These are phyloP conservation scores for Eulimnadia texana DNA, from an alignment of 1,140 invertebrate species.

Conservation along the genomic window DNA sequence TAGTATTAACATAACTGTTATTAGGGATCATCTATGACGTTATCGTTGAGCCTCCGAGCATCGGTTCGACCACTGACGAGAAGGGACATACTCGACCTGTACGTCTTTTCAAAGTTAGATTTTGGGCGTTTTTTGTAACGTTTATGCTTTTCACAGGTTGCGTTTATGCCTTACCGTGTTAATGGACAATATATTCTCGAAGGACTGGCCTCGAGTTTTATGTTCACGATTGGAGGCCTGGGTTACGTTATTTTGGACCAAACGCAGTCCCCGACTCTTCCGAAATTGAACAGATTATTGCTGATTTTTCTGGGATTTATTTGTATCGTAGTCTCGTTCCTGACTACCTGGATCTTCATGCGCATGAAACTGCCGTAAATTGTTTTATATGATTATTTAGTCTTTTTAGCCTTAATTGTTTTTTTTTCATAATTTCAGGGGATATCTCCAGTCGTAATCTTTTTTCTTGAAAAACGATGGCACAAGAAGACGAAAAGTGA, in stretches of 20 bases:
- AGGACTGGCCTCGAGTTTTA: conserved; percentile 87
- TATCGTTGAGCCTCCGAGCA: conserved; percentile 93
- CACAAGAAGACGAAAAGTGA: neutral
- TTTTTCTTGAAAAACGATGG: neutral
- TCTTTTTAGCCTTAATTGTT: conserved; percentile 9
- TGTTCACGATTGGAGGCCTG: conserved; percentile 87
- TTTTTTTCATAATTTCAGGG: conserved; percentile 28
- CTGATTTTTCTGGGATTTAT: conserved; percentile 85
- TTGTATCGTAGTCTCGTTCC: conserved; percentile 84
- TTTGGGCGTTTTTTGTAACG: neutral
- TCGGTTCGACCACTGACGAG: conserved; percentile 93
- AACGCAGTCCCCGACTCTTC: conserved; percentile 78
- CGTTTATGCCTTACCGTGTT: conserved; percentile 95
- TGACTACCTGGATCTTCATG: conserved; percentile 97
- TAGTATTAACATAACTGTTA: neutral
- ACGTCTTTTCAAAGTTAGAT: conserved; percentile 25
- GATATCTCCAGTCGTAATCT: conserved; percentile 32
- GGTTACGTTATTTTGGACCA: conserved; percentile 94
- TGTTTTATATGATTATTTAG: conserved; percentile 17
- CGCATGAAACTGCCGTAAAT: conserved; percentile 84
- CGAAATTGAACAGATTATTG: conserved; percentile 80
- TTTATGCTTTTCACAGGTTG: conserved; percentile 44
- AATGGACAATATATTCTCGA: conserved; percentile 99
- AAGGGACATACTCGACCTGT: conserved; percentile 85
- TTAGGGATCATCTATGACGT: conserved; percentile 97